Percentiles rank a stretch among this genome's conserved stretches.
phyloP scores from a whole-genome alignment of 2,888 invertebrate genomes.

The Melinaea menophilus region DNA sequence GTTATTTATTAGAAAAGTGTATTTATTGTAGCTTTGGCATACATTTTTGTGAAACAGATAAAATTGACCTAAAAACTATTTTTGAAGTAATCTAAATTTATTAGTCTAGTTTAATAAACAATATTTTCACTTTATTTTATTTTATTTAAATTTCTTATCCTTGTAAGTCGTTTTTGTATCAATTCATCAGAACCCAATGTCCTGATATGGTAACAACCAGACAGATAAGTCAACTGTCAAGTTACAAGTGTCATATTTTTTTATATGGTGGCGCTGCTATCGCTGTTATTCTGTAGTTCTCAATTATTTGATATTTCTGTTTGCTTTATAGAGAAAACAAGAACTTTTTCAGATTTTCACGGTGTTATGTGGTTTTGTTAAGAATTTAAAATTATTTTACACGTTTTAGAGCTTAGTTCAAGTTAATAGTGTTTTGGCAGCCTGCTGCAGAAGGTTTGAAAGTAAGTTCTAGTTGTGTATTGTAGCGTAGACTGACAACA shows the following conservation, averaged over 20 bases:
- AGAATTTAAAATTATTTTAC: conserved; percentile 2
- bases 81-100: too few relatives aligned
- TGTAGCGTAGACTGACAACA: conserved; percentile 42
- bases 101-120: too few relatives aligned
- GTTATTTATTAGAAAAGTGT: too few relatives aligned
- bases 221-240: conserved; percentile 4
- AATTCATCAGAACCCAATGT: too few relatives aligned
- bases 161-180: too few relatives aligned
- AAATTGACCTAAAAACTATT: too few relatives aligned
- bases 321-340: conserved; percentile 41
- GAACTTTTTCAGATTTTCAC: conserved; percentile 35
- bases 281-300: conserved; percentile 37
- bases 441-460: conserved; percentile 23
- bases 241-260: conserved; percentile 16
- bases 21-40: too few relatives aligned
- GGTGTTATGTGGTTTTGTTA: conserved; percentile 31
- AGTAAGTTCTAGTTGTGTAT: conserved; percentile 37
- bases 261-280: conserved; percentile 42
- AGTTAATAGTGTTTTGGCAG: conserved; percentile 3
- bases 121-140: too few relatives aligned
- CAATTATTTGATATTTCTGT: conserved; percentile 40
- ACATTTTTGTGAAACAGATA: too few relatives aligned
- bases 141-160: too few relatives aligned
- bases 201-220: conserved; percentile 10
- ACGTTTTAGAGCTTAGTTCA: conserved; percentile 9